Evolutionary conservation across 2,797 vertebrate genomes (phyloP).

Genomic region (Rhabdomys pumilio): DNA sequence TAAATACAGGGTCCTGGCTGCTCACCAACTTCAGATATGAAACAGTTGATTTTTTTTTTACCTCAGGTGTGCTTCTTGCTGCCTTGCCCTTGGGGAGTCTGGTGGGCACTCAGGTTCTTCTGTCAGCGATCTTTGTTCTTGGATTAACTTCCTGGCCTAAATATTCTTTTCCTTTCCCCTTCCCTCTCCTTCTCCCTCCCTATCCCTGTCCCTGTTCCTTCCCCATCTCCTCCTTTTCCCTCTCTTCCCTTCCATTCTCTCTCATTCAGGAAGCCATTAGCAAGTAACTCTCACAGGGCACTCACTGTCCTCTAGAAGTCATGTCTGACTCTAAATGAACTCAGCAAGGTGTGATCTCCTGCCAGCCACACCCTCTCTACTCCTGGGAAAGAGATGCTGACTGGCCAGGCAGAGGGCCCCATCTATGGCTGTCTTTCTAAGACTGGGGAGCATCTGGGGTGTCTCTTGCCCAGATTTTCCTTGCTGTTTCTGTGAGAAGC

Average conservation of each 20-base stretch:
- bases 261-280: background rate
- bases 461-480: background rate
- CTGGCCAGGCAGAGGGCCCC: fast-evolving
- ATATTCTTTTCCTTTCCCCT: background rate
- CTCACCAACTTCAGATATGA: background rate
- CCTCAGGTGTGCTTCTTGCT: background rate
- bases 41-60: background rate
- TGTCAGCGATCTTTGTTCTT: background rate
- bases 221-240: too few relatives aligned
- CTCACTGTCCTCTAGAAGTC: background rate
- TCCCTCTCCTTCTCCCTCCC: background rate
- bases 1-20: background rate
- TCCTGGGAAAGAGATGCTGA: background rate
- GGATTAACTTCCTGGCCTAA: background rate
- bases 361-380: background rate
- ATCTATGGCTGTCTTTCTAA: background rate
- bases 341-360: too few relatives aligned
- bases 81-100: background rate
- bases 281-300: background rate
- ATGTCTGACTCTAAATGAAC: background rate
- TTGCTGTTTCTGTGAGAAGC: background rate
- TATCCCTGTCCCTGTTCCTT: too few relatives aligned
- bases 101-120: fast-evolving
- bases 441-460: background rate
- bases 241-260: background rate